Conservation (phyloP, 1,140 invertebrate genomes). For the Mizuhopecten yessoensis region DNA sequence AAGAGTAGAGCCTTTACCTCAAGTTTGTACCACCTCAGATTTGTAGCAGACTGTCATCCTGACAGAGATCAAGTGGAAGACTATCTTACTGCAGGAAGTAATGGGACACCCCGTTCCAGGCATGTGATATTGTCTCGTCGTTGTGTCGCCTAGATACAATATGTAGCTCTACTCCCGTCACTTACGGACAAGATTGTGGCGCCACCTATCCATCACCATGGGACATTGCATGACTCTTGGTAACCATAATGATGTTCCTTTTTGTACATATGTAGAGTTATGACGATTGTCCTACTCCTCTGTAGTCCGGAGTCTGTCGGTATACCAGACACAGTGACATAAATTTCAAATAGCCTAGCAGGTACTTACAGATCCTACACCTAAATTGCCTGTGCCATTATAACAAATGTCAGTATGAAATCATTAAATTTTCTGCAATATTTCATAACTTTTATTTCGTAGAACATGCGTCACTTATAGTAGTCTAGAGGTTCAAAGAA, state of each 20-base stretch:
- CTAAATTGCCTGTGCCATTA: neutral
- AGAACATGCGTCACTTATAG: neutral
- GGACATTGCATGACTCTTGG: neutral
- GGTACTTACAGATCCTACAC: neutral
- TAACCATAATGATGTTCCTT: too few relatives aligned
- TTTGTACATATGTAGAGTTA: too few relatives aligned
- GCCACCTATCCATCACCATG: neutral
- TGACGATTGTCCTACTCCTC: too few relatives aligned
- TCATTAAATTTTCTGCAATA: neutral
- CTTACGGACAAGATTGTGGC: neutral
- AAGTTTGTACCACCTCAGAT: neutral
- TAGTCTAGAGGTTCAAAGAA: too few relatives aligned
- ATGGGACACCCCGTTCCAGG: neutral
- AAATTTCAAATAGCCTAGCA: neutral
- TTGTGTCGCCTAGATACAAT: neutral
- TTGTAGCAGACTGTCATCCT: neutral
- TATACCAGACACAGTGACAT: neutral
- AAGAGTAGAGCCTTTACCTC: too few relatives aligned
- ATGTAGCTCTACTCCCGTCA: neutral
- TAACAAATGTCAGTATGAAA: neutral
- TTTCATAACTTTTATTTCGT: neutral
- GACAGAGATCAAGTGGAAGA: neutral
- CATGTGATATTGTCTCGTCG: neutral
- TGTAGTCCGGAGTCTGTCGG: too few relatives aligned
- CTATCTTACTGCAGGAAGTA: neutral